Evolutionary conservation across 2,113 vertebrate species (phyloP).

Genomic region (Pseudorhombus dupliciocellatus): DNA sequence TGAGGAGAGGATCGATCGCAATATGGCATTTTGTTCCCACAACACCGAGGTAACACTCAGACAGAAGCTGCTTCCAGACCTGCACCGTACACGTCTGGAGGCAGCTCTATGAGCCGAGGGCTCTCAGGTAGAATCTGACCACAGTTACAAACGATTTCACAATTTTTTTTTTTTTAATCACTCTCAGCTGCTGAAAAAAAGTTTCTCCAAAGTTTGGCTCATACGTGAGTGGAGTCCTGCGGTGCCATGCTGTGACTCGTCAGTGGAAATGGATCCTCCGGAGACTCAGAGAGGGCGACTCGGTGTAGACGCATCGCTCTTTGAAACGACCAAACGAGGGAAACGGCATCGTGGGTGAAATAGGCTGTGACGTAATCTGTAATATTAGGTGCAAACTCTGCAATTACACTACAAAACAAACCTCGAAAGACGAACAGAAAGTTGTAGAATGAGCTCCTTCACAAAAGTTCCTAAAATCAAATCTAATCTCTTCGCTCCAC

Average conservation of each 20-base stretch:
- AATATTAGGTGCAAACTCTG: slow-evolving; percentile 85
- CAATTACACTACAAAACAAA: slow-evolving; percentile 79
- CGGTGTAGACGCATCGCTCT: slow-evolving; percentile 62
- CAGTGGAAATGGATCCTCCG: slow-evolving; percentile 34
- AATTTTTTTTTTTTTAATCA: slow-evolving; percentile 33
- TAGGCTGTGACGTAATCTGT: slow-evolving; percentile 69
- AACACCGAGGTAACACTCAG: slow-evolving; percentile 56
- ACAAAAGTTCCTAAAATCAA: slow-evolving; percentile 70
- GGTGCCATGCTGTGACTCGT: neutral
- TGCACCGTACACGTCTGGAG: too few species aligned
- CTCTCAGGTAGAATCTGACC: slow-evolving; percentile 27
- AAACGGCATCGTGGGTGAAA: slow-evolving; percentile 58
- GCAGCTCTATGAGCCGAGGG: slow-evolving; percentile 14
- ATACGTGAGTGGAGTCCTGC: slow-evolving; percentile 18
- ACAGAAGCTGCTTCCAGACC: neutral
- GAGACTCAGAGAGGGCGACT: slow-evolving; percentile 48
- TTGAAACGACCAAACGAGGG: slow-evolving; percentile 35
- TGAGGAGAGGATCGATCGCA: slow-evolving; percentile 28
- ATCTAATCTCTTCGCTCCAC: slow-evolving; percentile 75
- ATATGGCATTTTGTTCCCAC: slow-evolving; percentile 46
- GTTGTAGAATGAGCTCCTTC: slow-evolving; percentile 80
- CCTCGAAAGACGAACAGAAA: slow-evolving; percentile 62
- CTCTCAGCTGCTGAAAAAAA: slow-evolving; percentile 43
- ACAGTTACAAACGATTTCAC: slow-evolving; percentile 42
- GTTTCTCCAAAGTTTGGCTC: slow-evolving; percentile 35